These are phyloP conservation scores for Lagocephalus sceleratus DNA, from an alignment of 2,797 vertebrate genomes.

Conservation along the genomic window DNA sequence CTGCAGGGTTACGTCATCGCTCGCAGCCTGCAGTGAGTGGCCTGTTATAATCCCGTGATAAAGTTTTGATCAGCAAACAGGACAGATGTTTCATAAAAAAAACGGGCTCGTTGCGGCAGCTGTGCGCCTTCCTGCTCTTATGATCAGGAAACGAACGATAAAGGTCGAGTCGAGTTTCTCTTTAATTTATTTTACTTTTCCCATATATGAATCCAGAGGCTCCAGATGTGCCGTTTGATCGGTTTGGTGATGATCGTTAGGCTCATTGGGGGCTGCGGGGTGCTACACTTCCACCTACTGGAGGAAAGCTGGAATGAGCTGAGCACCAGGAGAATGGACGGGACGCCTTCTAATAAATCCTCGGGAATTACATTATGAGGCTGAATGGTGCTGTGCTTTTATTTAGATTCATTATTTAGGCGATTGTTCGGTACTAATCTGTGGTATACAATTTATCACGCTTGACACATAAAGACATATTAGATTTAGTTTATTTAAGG, in stretches of 20 bases:
- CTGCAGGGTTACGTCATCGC: conserved; percentile 72
- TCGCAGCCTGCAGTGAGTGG: conserved; percentile 12
- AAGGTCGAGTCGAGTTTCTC: neutral
- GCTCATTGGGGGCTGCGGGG: conserved; percentile 7
- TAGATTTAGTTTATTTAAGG: too few relatives aligned
- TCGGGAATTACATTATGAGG: too few relatives aligned
- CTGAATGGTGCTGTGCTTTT: too few relatives aligned
- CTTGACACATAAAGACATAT: too few relatives aligned
- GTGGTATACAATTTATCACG: too few relatives aligned
- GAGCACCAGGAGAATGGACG: neutral
- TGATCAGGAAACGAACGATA: neutral
- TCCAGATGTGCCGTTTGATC: too few relatives aligned
- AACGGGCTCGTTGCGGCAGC: too few relatives aligned
- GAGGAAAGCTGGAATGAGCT: conserved; percentile 7
- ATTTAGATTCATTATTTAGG: too few relatives aligned
- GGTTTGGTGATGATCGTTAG: too few relatives aligned
- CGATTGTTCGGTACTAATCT: too few relatives aligned
- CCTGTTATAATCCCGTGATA: conserved; percentile 4
- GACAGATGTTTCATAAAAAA: neutral
- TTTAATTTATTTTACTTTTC: too few relatives aligned
- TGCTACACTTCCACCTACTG: conserved; percentile 45
- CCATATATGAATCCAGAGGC: too few relatives aligned
- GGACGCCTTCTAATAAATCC: neutral
- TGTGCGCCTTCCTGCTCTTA: neutral
- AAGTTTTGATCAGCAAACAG: conserved; percentile 8